A percentile compares a stretch with the other conserved stretches of the same genome.
Evolutionary conservation across 2,797 vertebrate species (phyloP).

Genomic region (Pagetopsis macropterus): DNA sequence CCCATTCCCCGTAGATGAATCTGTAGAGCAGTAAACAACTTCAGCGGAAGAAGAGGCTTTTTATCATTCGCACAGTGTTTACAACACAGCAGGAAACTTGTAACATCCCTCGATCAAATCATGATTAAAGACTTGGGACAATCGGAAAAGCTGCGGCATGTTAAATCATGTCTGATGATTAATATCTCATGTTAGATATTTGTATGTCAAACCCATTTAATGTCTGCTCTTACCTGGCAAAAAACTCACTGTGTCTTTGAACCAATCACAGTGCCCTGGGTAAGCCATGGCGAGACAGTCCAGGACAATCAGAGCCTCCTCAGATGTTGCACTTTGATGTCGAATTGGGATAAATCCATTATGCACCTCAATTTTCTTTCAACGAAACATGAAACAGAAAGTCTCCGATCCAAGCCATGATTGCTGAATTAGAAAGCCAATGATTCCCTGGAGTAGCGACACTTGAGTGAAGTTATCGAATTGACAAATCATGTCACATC

Average conservation of each 20-base stretch:
- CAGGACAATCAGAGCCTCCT: slow-evolving; percentile 43
- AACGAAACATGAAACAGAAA: slow-evolving; percentile 36
- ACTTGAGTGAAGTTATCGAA: slow-evolving; percentile 56
- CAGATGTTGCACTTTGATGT: slow-evolving; percentile 51
- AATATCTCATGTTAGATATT: slow-evolving; percentile 11
- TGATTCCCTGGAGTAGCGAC: slow-evolving; percentile 38
- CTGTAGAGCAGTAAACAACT: slow-evolving; percentile 53
- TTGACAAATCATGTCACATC: slow-evolving; percentile 69
- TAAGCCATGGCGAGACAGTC: slow-evolving; percentile 59
- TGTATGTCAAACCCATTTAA: neutral
- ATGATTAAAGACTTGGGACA: slow-evolving; percentile 17
- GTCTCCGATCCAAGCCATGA: slow-evolving; percentile 12
- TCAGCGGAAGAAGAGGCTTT: slow-evolving; percentile 24
- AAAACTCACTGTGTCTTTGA: slow-evolving; percentile 62
- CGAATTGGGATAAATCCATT: slow-evolving; percentile 61
- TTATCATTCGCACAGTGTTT: slow-evolving; percentile 34
- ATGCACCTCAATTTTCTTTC: slow-evolving; percentile 41
- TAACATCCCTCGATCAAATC: slow-evolving; percentile 31
- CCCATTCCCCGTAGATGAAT: slow-evolving; percentile 40
- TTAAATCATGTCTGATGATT: slow-evolving; percentile 8
- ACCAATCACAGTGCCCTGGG: slow-evolving; percentile 64
- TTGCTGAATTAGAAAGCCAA: slow-evolving; percentile 34
- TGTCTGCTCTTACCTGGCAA: slow-evolving; percentile 76
- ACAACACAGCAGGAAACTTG: slow-evolving; percentile 28
- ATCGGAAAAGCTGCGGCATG: slow-evolving; percentile 16